Conservation (phyloP, 2,888 invertebrate species). For the Microctonus brassicae region DNA sequence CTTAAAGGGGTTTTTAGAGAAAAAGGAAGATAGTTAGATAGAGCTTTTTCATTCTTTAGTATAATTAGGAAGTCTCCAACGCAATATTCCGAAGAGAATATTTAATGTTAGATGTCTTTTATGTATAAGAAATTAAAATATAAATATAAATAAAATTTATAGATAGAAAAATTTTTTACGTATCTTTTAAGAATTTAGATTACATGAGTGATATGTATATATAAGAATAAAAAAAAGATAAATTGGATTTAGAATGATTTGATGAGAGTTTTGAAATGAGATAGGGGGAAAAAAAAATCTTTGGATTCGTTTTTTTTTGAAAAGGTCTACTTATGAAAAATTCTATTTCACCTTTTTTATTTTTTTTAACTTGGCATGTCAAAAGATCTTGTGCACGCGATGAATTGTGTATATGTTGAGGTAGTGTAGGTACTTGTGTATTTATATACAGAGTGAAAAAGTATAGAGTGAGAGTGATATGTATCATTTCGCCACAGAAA, state of each 20-base stretch:
- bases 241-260: too few species aligned
- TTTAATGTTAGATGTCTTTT: too few species aligned
- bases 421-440: conserved; percentile 29
- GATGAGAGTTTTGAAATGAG: too few species aligned
- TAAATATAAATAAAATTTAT: too few species aligned
- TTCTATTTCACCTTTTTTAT: not conserved
- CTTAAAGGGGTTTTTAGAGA: conserved; percentile 1
- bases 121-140: too few species aligned
- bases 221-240: too few species aligned
- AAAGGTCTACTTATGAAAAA: not conserved
- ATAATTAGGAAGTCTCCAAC: not conserved
- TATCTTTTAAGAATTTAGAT: too few species aligned
- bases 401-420: not conserved
- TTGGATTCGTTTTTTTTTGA: not conserved
- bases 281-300: too few species aligned
- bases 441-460: not conserved
- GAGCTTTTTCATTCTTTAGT: not conserved
- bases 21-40: not conserved
- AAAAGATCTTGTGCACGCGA: not conserved
- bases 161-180: too few species aligned
- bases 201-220: too few species aligned
- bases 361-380: not conserved
- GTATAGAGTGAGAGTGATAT: conserved; percentile 22
- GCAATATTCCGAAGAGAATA: not conserved
- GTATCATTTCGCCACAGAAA: conserved; percentile 54